phyloP scores from a whole-genome alignment of 2,888 invertebrate genomes.

The Drosophila emarginata region DNA sequence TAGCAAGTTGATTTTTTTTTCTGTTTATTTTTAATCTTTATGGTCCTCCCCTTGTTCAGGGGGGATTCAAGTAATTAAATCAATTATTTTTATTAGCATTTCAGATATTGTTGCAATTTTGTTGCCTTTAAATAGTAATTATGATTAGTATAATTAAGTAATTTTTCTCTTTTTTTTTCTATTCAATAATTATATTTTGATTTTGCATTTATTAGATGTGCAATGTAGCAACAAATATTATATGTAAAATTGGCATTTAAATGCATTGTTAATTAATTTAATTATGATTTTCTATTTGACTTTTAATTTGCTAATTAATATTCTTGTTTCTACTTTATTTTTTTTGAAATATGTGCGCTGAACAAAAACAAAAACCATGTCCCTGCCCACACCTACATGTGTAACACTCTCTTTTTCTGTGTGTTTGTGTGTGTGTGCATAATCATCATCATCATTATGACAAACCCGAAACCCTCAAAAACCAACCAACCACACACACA shows the following conservation, averaged over 20 bases:
- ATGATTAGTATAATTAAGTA: neutral
- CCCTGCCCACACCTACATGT: constrained; percentile 48
- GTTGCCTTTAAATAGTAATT: neutral
- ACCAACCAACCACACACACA: constrained; percentile 34
- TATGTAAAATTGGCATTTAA: constrained; percentile 46
- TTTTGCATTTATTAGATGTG: constrained; percentile 14
- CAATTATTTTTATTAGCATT: neutral
- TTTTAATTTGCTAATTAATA: constrained; percentile 72
- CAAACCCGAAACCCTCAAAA: constrained; percentile 41
- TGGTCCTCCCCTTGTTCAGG: neutral
- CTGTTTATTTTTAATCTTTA: neutral
- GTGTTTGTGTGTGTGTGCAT: constrained; percentile 44
- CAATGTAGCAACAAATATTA: constrained; percentile 26
- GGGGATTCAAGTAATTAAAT: neutral
- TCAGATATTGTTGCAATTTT: neutral
- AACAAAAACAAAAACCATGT: constrained; percentile 45
- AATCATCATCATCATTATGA: constrained; percentile 52
- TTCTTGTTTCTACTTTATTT: constrained; percentile 69
- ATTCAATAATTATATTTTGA: neutral
- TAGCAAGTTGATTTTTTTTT: neutral
- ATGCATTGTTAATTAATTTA: constrained; percentile 47
- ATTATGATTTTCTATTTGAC: constrained; percentile 32
- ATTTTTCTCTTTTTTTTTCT: neutral
- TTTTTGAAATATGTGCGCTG: constrained; percentile 62
- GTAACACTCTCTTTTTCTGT: constrained; percentile 42